A percentile compares a stretch with the other conserved stretches of the same genome.
These are phyloP conservation scores for Orthosia cruda DNA, from an alignment of 2,888 invertebrate species.

Conservation along the genomic window DNA sequence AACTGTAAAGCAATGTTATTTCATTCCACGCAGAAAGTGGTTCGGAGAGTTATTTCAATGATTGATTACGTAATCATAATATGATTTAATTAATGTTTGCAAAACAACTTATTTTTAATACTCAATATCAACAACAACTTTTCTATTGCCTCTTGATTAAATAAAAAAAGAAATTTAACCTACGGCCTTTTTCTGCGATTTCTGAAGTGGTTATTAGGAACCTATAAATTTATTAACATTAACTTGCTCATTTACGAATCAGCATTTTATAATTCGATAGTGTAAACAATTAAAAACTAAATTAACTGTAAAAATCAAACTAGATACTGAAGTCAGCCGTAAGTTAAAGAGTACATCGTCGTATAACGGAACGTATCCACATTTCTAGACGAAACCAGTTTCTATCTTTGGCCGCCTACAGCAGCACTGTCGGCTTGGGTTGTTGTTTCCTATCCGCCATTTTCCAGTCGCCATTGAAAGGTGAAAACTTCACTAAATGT, in stretches of 20 bases:
- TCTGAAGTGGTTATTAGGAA: not conserved
- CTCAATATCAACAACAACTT: not conserved
- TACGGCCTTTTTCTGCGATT: not conserved
- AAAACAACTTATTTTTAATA: not conserved
- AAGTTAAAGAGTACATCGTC: slow-evolving; percentile 10
- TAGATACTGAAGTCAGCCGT: slow-evolving; percentile 48
- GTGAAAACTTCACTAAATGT: slow-evolving; percentile 95
- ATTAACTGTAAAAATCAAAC: not conserved
- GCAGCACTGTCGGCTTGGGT: slow-evolving; percentile 94
- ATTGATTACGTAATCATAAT: not conserved
- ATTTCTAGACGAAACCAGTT: slow-evolving; percentile 85
- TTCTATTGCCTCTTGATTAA: not conserved
- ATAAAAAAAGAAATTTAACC: not conserved
- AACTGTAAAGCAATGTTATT: slow-evolving; percentile 8
- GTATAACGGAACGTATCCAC: slow-evolving; percentile 76
- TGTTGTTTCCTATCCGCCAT: slow-evolving; percentile 97
- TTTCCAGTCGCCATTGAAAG: slow-evolving; percentile 98
- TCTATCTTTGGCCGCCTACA: slow-evolving; percentile 85
- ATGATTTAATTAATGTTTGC: too few relatives aligned
- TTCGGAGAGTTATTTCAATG: not conserved
- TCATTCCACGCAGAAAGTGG: slow-evolving; percentile 17
- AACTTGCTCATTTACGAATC: not conserved
- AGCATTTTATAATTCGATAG: not conserved
- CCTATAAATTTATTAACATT: not conserved
- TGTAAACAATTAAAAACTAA: not conserved